Base-by-base conservation (phyloP, 2,888 invertebrate species). In the Synergus gifuensis region DNA sequence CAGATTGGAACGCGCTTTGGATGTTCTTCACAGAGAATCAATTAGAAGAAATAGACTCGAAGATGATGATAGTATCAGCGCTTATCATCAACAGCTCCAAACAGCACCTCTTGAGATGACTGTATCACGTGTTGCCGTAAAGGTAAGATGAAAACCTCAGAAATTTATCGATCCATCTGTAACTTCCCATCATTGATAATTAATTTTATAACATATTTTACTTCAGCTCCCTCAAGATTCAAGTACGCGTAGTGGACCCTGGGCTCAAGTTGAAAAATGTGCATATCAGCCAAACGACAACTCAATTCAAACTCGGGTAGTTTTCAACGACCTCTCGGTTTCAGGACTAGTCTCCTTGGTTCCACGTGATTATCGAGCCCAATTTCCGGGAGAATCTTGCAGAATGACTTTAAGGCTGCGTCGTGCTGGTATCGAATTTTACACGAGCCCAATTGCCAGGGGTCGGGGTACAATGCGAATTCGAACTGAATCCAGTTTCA, bases 401-500 rank as follows among this genome's bases (percentile, higher is more conserved):
- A 96, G 95, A 86, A 97, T 97, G 97, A 97, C 96, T 80, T 90
- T 97, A 77, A 93, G 96, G 83, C 92, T 96, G 62, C 93, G 97
- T 58, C 95, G 95, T 87, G 96, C 97, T 0, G 97, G 97, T 4
- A 96, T 97, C 81, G 96, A 96, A 88, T 92, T 93, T 81, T 94
- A 95, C 83, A 96, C 96, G 0, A 95, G 95, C 84, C 96, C 96
- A 0, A 93, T 96, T 42, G 94, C 95, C 67, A 94, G 95, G 49
- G 95, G 95, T 85, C 94, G 95, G 0, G 95, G 95, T 0, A 95
- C 95, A 85, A 95, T 96, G 91, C 95, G 95, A 86, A 95, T 96
- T 2, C 95, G 96, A 90, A 96, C 96, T 0, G 96, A 96, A 88
- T 96, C 97, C 0, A 96, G 96, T 89, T 97, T 97, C 87, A 94